phyloP scores from a whole-genome alignment of 2,113 vertebrate species.

The Eupsittula cactorum region DNA sequence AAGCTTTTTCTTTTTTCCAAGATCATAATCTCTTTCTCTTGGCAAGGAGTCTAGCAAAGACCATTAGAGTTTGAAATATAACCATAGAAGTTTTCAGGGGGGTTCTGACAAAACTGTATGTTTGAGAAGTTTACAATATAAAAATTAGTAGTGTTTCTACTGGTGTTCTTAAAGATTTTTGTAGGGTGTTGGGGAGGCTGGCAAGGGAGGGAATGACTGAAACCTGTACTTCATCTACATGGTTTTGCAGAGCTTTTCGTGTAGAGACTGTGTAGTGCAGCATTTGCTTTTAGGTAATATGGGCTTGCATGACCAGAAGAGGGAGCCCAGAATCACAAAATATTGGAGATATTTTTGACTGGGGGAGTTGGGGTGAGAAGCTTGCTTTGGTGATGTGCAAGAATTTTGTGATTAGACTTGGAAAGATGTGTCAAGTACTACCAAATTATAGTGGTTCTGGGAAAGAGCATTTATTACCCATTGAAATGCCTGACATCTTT shows the following conservation, averaged over 20 bases:
- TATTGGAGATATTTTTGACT: neutral
- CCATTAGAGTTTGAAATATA: neutral
- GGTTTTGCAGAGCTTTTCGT: neutral
- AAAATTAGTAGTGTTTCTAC: neutral
- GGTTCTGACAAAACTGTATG: neutral
- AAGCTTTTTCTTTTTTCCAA: neutral
- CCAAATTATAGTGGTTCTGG: neutral
- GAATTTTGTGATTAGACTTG: neutral
- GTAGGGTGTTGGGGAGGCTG: neutral
- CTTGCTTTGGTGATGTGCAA: neutral
- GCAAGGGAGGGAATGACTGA: neutral
- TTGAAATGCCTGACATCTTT: neutral
- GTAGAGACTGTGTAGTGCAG: neutral
- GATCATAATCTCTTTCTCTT: neutral
- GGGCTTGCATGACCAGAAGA: slow-evolving; percentile 39
- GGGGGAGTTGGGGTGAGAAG: neutral
- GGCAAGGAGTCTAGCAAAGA: neutral
- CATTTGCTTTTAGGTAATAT: neutral
- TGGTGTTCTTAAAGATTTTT: neutral
- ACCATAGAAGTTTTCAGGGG: neutral
- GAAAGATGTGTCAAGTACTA: neutral
- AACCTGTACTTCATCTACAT: neutral
- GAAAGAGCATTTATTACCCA: neutral
- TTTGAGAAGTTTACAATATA: neutral
- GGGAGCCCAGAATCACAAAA: slow-evolving; percentile 58